phyloP scores from a whole-genome alignment of 2,888 invertebrate genomes.

The Andrena chrysosceles region DNA sequence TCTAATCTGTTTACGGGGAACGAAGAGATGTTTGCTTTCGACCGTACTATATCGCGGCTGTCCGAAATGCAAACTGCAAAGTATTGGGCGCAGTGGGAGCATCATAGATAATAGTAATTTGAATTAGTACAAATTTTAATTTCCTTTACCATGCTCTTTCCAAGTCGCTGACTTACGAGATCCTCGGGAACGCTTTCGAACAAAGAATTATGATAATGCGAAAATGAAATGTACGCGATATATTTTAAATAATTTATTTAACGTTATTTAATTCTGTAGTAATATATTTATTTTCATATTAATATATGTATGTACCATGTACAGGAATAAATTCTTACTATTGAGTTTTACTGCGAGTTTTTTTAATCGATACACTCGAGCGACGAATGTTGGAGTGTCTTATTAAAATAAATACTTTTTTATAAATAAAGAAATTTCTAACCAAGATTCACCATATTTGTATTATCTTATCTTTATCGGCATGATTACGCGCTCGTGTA shows the following conservation, averaged over 20 bases:
- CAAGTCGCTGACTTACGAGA: conserved; percentile 22
- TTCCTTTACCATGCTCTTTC: conserved; percentile 10
- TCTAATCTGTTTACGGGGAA: conserved; percentile 98
- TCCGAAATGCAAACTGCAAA: conserved; percentile 98
- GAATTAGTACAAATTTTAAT: conserved; percentile 54
- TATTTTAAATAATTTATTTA: conserved; percentile 15
- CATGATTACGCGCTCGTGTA: not conserved
- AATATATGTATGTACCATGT: conserved; percentile 7
- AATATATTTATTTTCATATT: conserved; percentile 29
- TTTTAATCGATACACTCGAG: not conserved
- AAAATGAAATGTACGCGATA: not conserved
- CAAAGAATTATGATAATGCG: conserved; percentile 22
- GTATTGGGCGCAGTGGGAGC: conserved; percentile 95
- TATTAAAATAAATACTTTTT: not conserved
- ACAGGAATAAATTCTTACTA: conserved; percentile 26
- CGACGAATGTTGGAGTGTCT: not conserved
- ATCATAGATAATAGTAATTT: conserved; percentile 71
- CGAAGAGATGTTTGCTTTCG: conserved; percentile 99
- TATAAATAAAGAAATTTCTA: not conserved
- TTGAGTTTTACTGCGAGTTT: not conserved
- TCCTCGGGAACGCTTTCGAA: conserved; percentile 10
- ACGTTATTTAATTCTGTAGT: conserved; percentile 37
- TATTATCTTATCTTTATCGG: not conserved
- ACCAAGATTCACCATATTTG: not conserved
- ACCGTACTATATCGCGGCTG: conserved; percentile 96